Evolutionary conservation across 2,888 invertebrate genomes (phyloP).

Genomic region (Diloba caeruleocephala): DNA sequence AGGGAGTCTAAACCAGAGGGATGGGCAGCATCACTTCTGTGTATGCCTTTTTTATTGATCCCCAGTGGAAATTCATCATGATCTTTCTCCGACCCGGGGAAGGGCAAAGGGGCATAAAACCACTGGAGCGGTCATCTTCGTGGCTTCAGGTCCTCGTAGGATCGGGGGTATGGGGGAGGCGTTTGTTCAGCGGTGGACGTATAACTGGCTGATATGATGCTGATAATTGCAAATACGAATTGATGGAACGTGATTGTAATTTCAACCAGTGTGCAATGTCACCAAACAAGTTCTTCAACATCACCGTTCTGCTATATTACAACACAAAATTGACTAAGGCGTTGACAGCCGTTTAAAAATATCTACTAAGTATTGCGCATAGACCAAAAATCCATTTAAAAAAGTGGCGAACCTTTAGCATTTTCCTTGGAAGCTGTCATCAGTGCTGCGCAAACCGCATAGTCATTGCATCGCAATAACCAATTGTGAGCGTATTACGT

Average conservation of each 20-base stretch:
- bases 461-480: slow-evolving; percentile 89
- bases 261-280: slow-evolving; percentile 31
- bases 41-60: too few relatives aligned
- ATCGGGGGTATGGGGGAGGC: too few relatives aligned
- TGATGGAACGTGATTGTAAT: slow-evolving; percentile 28
- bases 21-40: too few relatives aligned
- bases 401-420: slow-evolving; percentile 68
- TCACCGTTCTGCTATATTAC: slow-evolving; percentile 25
- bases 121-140: too few relatives aligned
- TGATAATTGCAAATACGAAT: too few relatives aligned
- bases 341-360: slow-evolving; percentile 43
- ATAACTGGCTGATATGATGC: too few relatives aligned
- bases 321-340: slow-evolving; percentile 17
- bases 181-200: too few relatives aligned
- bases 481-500: slow-evolving; percentile 89
- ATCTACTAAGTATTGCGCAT: slow-evolving; percentile 16
- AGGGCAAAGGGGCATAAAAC: too few relatives aligned
- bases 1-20: too few relatives aligned
- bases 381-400: slow-evolving; percentile 49
- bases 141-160: too few relatives aligned
- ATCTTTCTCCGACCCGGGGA: too few relatives aligned
- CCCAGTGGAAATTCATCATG: too few relatives aligned
- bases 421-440: slow-evolving; percentile 74
- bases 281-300: slow-evolving; percentile 3
- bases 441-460: slow-evolving; percentile 78